Evolutionary conservation across 2,797 vertebrate species (phyloP).

Genomic region (Mionectes olivaceus): DNA sequence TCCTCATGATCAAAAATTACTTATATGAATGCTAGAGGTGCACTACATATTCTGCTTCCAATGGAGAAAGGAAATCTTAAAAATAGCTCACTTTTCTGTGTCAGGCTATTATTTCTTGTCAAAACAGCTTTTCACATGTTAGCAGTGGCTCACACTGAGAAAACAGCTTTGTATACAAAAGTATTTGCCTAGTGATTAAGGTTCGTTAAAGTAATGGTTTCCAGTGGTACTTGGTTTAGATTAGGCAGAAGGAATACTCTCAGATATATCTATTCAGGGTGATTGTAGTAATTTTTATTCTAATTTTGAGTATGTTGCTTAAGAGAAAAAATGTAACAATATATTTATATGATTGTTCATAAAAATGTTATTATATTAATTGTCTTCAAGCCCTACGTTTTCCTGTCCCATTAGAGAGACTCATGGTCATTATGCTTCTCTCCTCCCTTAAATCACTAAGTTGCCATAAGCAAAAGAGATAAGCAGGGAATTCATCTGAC

Average conservation of each 20-base stretch:
- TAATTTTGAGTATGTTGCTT: constrained; percentile 20
- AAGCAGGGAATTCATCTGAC: constrained; percentile 70
- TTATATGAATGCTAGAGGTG: not conserved
- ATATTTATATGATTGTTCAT: constrained; percentile 60
- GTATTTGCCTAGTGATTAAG: not conserved
- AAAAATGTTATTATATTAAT: constrained; percentile 65
- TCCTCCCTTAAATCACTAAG: constrained; percentile 7
- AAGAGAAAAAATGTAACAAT: constrained; percentile 40
- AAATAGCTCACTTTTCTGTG: not conserved
- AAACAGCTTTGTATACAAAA: not conserved
- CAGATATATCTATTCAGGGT: not conserved
- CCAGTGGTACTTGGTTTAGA: not conserved
- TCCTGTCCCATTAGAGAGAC: constrained; percentile 59
- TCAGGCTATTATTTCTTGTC: not conserved
- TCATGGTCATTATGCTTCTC: constrained; percentile 50
- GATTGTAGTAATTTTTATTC: constrained; percentile 1
- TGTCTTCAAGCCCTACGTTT: constrained; percentile 60
- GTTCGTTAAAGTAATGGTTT: constrained; percentile 15
- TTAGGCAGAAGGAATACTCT: not conserved
- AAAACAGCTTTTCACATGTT: not conserved
- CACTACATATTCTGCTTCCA: not conserved
- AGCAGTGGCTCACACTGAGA: not conserved
- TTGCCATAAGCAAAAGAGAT: constrained; percentile 65
- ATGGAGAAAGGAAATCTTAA: not conserved
- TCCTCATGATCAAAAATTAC: not conserved